phyloP scores from a whole-genome alignment of 1,140 invertebrate species.

The Arion vulgaris region DNA sequence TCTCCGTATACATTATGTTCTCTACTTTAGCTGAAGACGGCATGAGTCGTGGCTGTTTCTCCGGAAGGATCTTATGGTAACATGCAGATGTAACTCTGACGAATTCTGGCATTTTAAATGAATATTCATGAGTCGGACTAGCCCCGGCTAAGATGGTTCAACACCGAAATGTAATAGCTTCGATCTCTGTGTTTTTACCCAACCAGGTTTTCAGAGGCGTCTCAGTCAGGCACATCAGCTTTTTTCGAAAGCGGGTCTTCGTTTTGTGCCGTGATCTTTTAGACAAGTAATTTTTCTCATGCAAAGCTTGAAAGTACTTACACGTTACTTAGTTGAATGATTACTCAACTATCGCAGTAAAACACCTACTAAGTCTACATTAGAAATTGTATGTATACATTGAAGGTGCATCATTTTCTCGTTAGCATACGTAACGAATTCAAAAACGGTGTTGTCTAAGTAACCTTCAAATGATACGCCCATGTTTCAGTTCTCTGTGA shows the following conservation, averaged over 20 bases:
- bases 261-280: neutral
- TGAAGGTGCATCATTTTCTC: too few species aligned
- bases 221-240: neutral
- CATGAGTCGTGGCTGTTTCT: neutral
- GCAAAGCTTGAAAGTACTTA: neutral
- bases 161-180: constrained; percentile 27
- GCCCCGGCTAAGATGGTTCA: constrained; percentile 24
- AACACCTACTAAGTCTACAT: neutral
- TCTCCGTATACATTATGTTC: neutral
- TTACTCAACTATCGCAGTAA: too few species aligned
- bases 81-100: constrained; percentile 15
- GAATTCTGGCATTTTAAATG: constrained; percentile 21
- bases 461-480: neutral
- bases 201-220: too few species aligned
- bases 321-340: neutral
- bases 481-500: neutral
- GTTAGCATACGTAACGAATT: neutral
- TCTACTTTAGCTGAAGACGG: neutral
- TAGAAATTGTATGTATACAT: neutral
- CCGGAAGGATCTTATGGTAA: neutral
- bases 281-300: neutral
- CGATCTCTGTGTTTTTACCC: neutral
- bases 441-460: too few species aligned
- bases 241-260: neutral
- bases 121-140: constrained; percentile 25